Percentiles rank a stretch among this genome's conserved stretches.
These are phyloP conservation scores for Trogon surrucura DNA, from an alignment of 2,113 vertebrate genomes.

Conservation along the genomic window DNA sequence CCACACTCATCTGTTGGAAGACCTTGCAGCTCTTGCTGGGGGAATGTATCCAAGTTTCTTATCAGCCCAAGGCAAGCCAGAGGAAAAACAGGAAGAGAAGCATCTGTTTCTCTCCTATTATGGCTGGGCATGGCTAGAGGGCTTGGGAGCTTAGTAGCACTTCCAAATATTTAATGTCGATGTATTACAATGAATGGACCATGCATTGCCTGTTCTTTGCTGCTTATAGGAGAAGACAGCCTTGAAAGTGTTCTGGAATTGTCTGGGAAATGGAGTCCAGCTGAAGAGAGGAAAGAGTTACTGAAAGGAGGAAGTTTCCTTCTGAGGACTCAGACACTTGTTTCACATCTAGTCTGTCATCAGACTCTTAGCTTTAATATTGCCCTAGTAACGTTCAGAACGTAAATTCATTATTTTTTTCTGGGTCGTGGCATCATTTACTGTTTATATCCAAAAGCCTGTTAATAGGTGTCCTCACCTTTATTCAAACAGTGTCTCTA, in stretches of 20 bases:
- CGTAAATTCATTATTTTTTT: not conserved
- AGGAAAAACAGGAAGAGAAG: not conserved
- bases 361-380: not conserved
- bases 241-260: not conserved
- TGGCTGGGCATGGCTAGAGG: not conserved
- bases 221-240: not conserved
- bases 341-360: not conserved
- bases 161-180: not conserved
- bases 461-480: not conserved
- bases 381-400: not conserved
- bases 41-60: constrained; percentile 1
- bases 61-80: not conserved
- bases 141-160: not conserved
- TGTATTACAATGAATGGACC: not conserved
- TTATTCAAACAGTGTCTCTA: not conserved
- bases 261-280: not conserved
- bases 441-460: not conserved
- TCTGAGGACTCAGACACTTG: not conserved
- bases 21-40: not conserved
- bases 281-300: not conserved
- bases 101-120: not conserved
- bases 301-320: not conserved
- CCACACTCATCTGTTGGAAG: not conserved
- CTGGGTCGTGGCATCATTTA: not conserved
- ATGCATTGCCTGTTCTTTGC: not conserved